Evolutionary conservation across 2,888 invertebrate genomes (phyloP), one percentile per base, ranked within the genome.

Genomic region (Leucophenga montana): DNA sequence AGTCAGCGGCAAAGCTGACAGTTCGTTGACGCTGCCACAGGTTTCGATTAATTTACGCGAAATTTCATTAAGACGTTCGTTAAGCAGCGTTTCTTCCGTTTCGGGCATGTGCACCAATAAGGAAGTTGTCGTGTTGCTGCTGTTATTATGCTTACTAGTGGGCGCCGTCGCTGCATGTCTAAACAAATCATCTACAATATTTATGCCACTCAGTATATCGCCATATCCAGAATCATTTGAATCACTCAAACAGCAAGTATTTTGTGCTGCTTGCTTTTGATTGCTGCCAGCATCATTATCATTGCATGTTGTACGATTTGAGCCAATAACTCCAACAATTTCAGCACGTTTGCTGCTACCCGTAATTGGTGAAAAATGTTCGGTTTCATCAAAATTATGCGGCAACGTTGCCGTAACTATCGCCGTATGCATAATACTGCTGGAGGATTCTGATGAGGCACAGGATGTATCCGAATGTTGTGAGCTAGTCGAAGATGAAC

Each of bases 21-120:
- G 59, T 74, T 85, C 85, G 67, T 84, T 87, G 48, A 78, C 77
- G 33, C 77, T 75, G 59, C 85, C 86, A 62, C 89, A 87, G n/a
- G 89, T 88, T 79, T 89, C 89, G 79, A 89, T 88, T 61, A 89
- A 80, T 80, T 88, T 89, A 70, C 87, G 87, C 31, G 89, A 89
- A 75, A 89, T 88, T 81, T 89, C 89, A 73, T 88, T 89, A 70
- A 89, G 88, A 70, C 88, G 88, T 74, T 86, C 87, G 59, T 86
- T 86, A 22, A 89, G 78, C 62, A 89, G 75, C n/a, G 87, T 85
- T 72, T 88, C 85, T 1, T 85, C 85, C 18, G 84, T 82, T 71
- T 76, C 71, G 56, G 73, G 71, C 69, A 77, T 61, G 11, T 50
- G 50, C 50, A 16, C 70, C 72, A 77, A 62, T 39, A 75, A 61